Percentiles rank a stretch among this genome's conserved stretches.
Conservation (phyloP, 1,140 invertebrate species). For the Drosophila neocordata region DNA sequence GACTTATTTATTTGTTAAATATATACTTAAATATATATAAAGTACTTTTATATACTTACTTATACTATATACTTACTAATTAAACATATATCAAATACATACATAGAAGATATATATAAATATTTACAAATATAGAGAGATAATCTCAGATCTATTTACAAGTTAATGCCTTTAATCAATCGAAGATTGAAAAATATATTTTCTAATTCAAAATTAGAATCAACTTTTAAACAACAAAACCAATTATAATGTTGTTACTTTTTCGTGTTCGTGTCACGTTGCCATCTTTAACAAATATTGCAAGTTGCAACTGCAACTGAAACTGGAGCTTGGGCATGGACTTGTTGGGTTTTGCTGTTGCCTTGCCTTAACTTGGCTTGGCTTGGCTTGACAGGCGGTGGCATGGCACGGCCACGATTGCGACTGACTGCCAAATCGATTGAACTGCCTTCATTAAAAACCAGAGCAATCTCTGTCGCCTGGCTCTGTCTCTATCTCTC, state of each 20-base stretch:
- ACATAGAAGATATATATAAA: too few species aligned
- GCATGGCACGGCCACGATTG: slow-evolving; percentile 51
- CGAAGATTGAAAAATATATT: too few species aligned
- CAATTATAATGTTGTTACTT: not conserved
- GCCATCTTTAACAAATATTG: slow-evolving; percentile 19
- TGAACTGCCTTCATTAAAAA: slow-evolving; percentile 77
- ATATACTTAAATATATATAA: too few species aligned
- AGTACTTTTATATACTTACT: too few species aligned
- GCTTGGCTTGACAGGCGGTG: slow-evolving; percentile 20
- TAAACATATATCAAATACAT: too few species aligned
- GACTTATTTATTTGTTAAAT: too few species aligned
- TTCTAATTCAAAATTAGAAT: too few species aligned
- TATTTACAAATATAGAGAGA: too few species aligned
- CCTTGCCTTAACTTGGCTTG: slow-evolving; percentile 21
- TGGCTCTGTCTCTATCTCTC: not conserved
- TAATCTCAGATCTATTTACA: too few species aligned
- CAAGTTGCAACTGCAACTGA: slow-evolving; percentile 17
- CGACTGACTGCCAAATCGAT: slow-evolving; percentile 65
- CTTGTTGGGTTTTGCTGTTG: slow-evolving; percentile 10
- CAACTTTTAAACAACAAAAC: too few species aligned
- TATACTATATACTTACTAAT: too few species aligned
- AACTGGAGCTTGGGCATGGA: slow-evolving; percentile 21
- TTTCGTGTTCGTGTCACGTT: not conserved
- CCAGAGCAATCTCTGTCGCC: slow-evolving; percentile 1
- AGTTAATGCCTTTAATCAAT: too few species aligned